These are phyloP conservation scores for Eulimnadia texana DNA, from an alignment of 1,140 invertebrate genomes.

Conservation along the genomic window DNA sequence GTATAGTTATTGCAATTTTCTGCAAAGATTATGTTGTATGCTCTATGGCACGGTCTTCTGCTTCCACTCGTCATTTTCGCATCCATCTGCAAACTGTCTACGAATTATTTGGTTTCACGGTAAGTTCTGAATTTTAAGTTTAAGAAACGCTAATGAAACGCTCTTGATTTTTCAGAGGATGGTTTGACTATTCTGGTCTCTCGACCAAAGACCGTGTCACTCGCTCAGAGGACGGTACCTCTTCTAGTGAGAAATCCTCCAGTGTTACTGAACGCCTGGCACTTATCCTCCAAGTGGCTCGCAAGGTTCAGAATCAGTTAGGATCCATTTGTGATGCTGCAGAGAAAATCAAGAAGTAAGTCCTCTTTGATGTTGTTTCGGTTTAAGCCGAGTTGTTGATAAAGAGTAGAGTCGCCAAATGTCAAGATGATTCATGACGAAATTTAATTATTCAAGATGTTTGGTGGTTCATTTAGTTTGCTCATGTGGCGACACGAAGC, in stretches of 20 bases:
- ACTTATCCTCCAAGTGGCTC: constrained; percentile 30
- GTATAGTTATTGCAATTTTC: constrained; percentile 1
- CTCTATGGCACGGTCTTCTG: constrained; percentile 20
- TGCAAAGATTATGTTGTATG: constrained; percentile 14
- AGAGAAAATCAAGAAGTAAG: constrained; percentile 33
- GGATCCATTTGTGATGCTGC: constrained; percentile 28
- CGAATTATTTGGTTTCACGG: constrained; percentile 19
- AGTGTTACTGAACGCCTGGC: constrained; percentile 30
- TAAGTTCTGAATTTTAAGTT: neutral
- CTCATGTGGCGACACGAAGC: constrained; percentile 29
- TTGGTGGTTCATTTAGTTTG: constrained; percentile 24
- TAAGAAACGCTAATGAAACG: neutral
- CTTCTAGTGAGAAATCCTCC: constrained; percentile 20
- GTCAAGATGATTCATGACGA: neutral
- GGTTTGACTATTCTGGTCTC: constrained; percentile 14
- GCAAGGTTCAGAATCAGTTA: constrained; percentile 31
- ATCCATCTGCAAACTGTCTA: constrained; percentile 19
- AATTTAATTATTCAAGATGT: neutral
- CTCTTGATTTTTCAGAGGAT: constrained; percentile 17
- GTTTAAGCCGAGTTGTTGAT: too few relatives aligned
- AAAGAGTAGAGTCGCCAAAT: too few relatives aligned
- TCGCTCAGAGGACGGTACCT: constrained; percentile 8
- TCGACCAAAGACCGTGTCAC: constrained; percentile 23
- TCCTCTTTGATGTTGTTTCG: neutral
- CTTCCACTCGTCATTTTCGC: constrained; percentile 20